These are phyloP conservation scores for Monopterus albus DNA, from an alignment of 2,113 vertebrate genomes.

Conservation along the genomic window DNA sequence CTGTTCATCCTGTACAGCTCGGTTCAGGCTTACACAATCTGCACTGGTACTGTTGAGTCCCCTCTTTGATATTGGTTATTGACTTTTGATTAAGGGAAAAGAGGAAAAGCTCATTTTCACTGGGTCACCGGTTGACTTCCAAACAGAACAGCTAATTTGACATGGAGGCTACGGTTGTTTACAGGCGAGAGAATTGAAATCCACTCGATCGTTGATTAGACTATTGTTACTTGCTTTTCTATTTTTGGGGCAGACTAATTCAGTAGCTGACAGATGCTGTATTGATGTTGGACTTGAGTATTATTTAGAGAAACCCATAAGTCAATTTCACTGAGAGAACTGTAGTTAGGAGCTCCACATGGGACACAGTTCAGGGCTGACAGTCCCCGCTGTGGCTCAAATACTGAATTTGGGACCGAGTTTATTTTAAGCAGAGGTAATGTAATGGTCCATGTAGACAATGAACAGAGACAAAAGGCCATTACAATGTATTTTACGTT, in stretches of 20 bases:
- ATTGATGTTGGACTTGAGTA: constrained; percentile 46
- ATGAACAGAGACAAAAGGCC: constrained; percentile 70
- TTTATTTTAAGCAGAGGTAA: constrained; percentile 59
- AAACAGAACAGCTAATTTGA: constrained; percentile 53
- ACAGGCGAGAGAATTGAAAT: constrained; percentile 39
- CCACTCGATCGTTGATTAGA: constrained; percentile 52
- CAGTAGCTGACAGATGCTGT: constrained; percentile 43
- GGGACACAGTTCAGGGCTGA: constrained; percentile 23
- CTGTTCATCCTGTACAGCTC: not conserved
- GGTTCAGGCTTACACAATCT: constrained; percentile 43
- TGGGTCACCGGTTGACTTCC: constrained; percentile 45
- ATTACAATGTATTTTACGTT: constrained; percentile 66
- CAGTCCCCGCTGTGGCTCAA: constrained; percentile 13
- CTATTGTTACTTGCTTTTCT: constrained; percentile 68
- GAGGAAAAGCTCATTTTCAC: constrained; percentile 63
- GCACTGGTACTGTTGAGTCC: constrained; percentile 17
- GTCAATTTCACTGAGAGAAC: constrained; percentile 41
- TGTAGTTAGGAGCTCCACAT: constrained; percentile 32
- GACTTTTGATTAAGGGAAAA: constrained; percentile 62
- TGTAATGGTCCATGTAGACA: constrained; percentile 58
- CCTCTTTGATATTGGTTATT: constrained; percentile 54
- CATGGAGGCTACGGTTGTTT: constrained; percentile 45
- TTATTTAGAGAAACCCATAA: constrained; percentile 50
- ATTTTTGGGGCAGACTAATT: constrained; percentile 61
- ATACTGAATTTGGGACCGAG: constrained; percentile 19